Evolutionary conservation across 1,140 invertebrate genomes (phyloP), one percentile per base, ranked within the genome.

Genomic region (Bombus polaris): DNA sequence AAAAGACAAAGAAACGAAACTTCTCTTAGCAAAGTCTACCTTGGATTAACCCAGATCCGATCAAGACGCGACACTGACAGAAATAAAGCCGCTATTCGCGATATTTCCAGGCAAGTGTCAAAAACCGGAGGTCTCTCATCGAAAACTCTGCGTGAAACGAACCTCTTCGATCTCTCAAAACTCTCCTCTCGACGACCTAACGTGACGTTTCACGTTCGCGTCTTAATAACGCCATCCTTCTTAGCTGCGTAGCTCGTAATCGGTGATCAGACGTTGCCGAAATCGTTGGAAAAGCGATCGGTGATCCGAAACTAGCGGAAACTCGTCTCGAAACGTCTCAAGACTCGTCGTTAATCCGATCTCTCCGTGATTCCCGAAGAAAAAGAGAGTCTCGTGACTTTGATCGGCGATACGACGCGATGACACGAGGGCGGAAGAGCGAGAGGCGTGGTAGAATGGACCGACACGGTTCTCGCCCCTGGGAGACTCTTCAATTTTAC

Each of bases 401-500:
- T 89, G 88, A 89, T 89, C 88, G 88, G 79, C 76, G 88, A 89
- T 89, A 89, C 62, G 81, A 47, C 32, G 73, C 57, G 70, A 83
- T 77, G 81, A 82, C 53, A 59, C 22, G 35, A 28, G 12, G 5
- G 13, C 71, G 68, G 77, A 47, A 28, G 15, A 35, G 32, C 13
- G 25, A 39, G 25, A 28, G 70, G 70, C 70, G 70, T 18, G 87
- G 59, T 32, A 66, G 77, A 87, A 79, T 84, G 87, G 86, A 73
- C 62, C 44, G 86, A 37, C 71, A 35, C 35, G 65, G 82, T 59
- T 80, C 73, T 35, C 82, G 42, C 85, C 70, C 88, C 88, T 90
- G 70, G 90, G 77, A 90, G 90, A 91, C 89, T 92, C 92, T 91
- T 93, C 91, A 93, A 93, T 93, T 94, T 93, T 92, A 90, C 91